Conservation (phyloP, 2,797 vertebrate genomes). For the Xiphophorus birchmanni region DNA sequence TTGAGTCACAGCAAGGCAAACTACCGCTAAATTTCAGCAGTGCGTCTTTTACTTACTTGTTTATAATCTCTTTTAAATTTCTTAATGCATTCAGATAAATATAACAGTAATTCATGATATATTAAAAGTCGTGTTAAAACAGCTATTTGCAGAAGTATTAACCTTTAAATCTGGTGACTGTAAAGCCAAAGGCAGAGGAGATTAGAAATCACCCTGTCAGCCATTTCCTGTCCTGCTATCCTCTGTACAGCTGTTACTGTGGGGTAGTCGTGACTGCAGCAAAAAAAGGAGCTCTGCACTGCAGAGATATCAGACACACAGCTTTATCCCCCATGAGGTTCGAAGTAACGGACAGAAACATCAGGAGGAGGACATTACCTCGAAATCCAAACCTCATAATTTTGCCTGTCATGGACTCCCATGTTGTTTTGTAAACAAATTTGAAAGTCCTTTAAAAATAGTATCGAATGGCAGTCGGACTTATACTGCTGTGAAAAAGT, state of each 20-base stretch:
- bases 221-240: constrained; percentile 47
- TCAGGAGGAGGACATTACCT: constrained; percentile 1
- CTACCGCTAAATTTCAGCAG: neutral
- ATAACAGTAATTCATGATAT: neutral
- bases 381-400: constrained; percentile 1
- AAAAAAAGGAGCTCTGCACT: constrained; percentile 64
- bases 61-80: constrained; percentile 5
- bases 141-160: constrained; percentile 13
- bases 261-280: constrained; percentile 75
- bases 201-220: constrained; percentile 55
- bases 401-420: neutral
- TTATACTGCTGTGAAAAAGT: neutral
- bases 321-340: constrained; percentile 35
- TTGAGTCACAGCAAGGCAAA: neutral
- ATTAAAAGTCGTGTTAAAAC: constrained; percentile 10
- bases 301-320: constrained; percentile 53
- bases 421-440: neutral
- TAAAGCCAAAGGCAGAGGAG: constrained; percentile 31
- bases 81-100: neutral
- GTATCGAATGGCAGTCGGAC: neutral
- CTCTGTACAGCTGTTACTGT: constrained; percentile 57
- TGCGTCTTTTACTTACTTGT: neutral
- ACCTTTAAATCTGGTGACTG: constrained; percentile 27
- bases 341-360: constrained; percentile 31
- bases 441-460: neutral